Evolutionary conservation across 2,113 vertebrate species (phyloP), one percentile per base, ranked within the genome.

Genomic region (Chlamydotis undulata): DNA sequence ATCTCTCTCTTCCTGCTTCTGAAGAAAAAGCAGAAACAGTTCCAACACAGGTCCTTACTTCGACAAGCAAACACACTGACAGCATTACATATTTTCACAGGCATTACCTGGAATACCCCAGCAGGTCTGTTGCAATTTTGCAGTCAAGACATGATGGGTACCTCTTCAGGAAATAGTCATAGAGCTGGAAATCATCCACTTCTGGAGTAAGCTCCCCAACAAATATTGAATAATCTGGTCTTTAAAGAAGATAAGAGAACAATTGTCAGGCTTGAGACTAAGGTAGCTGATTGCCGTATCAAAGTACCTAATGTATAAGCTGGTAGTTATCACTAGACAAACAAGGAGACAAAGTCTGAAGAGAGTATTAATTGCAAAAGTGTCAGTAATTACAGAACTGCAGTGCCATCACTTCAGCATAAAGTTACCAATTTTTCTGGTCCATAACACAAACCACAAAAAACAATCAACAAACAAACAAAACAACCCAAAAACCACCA

Each of bases 81-180:
- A 76, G 35, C n/a, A 55, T 24, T 43, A 53, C 11, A 29, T 22
- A 31, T 49, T 53, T 47, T n/a, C 41, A 33, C 24, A 85, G 31
- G 14, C 71, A 84, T 70, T 99, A 99, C 99, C 98, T 99, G 80
- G 99, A 99, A 97, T 99, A 99, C 85, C 99, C 99, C 22, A 98
- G 98, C 79, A 98, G 98, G 94, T 99, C 99, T 25, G 98, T 99
- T 89, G 99, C 99, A 95, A 99, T 99, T 98, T 99, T 99, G 97
- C 98, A 99, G 95, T 98, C 99, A 97, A 99, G 98, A 98, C 99
- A 99, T 55, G 99, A 99, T 25, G 98, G 96, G 41, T 98, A 99
- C 79, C 98, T 99, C 98, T 99, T 99, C 65, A 98, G 91, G 97
- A 99, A 99, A 97, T 98, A 99, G 87, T 99, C 98, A 97, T 98